Evolutionary conservation across 2,797 vertebrate species (phyloP).

Genomic region (Picus viridis): DNA sequence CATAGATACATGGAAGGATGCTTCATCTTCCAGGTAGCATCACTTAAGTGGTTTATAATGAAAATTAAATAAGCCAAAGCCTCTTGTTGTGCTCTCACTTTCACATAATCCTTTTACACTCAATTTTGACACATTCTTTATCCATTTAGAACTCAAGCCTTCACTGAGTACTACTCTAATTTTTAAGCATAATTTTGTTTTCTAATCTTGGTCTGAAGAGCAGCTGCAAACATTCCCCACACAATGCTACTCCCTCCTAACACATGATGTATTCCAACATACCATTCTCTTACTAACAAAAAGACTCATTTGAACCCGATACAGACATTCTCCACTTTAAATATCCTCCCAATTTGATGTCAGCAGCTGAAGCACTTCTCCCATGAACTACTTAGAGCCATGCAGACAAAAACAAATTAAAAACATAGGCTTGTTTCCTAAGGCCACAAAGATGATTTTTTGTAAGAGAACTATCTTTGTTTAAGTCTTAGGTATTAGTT

Average conservation of each 20-base stretch:
- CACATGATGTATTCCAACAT: neutral
- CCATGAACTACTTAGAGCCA: neutral
- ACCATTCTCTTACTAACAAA: neutral
- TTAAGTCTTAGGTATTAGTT: neutral
- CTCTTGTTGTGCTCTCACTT: neutral
- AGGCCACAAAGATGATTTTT: neutral
- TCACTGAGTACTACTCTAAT: neutral
- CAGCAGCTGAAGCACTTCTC: neutral
- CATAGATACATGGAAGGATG: neutral
- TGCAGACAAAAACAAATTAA: neutral
- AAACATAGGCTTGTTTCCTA: fast-evolving
- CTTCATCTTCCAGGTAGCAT: neutral
- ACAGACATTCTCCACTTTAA: neutral
- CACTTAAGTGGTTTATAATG: neutral
- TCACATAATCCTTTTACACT: neutral
- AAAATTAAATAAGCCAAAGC: neutral
- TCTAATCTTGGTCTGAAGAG: neutral
- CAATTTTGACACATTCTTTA: neutral
- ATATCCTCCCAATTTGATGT: neutral
- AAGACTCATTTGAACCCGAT: neutral
- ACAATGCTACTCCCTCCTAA: neutral
- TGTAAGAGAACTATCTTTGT: neutral
- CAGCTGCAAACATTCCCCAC: neutral
- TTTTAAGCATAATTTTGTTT: neutral
- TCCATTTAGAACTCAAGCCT: neutral